phyloP scores from a whole-genome alignment of 2,113 vertebrate species.

The Semnornis frantzii region DNA sequence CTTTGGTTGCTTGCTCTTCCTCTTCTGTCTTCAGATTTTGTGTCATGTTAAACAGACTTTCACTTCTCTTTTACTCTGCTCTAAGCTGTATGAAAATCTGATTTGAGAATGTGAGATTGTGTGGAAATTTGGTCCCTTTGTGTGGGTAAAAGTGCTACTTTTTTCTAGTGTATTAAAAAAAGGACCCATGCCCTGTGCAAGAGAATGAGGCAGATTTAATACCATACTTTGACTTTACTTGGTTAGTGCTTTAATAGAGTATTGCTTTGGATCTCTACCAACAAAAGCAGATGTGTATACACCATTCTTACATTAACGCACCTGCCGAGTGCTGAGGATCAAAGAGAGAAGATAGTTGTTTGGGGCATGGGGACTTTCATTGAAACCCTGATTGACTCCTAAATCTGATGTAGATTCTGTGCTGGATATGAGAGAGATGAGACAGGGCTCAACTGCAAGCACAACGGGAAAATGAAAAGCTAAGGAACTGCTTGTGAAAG shows the following conservation, averaged over 20 bases:
- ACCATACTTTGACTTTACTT: constrained; percentile 56
- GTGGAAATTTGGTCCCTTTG: not conserved
- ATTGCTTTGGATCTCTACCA: constrained; percentile 60
- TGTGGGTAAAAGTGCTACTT: not conserved
- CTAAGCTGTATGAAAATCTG: not conserved
- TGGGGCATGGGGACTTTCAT: constrained; percentile 47
- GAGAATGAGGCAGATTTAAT: constrained; percentile 46
- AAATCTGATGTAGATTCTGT: constrained; percentile 53
- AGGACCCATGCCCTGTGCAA: not conserved
- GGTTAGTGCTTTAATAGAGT: constrained; percentile 46
- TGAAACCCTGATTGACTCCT: constrained; percentile 36
- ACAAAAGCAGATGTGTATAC: constrained; percentile 60
- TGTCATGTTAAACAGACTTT: not conserved
- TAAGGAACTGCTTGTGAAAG: constrained; percentile 43
- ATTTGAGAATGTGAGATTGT: constrained; percentile 2
- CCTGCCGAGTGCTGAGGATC: constrained; percentile 67
- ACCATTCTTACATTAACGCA: constrained; percentile 51
- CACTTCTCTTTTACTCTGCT: not conserved
- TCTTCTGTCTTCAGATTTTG: constrained; percentile 1
- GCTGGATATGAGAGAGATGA: constrained; percentile 24
- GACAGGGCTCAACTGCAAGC: constrained; percentile 59
- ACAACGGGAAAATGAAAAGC: constrained; percentile 47
- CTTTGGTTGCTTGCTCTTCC: not conserved
- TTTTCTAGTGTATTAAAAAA: not conserved
- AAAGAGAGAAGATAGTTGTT: constrained; percentile 31